Conservation (phyloP, 53 echinoderm and acorn worm genomes). For the Paracentrotus lividus region DNA sequence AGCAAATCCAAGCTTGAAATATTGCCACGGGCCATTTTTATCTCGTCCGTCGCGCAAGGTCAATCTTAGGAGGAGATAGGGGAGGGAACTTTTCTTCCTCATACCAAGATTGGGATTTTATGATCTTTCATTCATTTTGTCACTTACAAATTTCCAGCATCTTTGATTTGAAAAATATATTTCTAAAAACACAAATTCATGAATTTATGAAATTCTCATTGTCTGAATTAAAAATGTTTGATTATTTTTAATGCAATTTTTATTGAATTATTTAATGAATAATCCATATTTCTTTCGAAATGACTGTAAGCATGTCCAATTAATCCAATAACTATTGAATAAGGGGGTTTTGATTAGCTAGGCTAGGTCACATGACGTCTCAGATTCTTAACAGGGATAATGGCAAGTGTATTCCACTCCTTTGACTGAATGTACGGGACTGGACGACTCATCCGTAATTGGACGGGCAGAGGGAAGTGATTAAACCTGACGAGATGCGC, state of each 20-base stretch:
- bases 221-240: too few relatives aligned
- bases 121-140: too few relatives aligned
- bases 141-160: too few relatives aligned
- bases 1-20: conserved; percentile 63
- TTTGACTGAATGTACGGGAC: not conserved
- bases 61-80: conserved; percentile 22
- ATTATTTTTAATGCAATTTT: too few relatives aligned
- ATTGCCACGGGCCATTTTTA: conserved; percentile 16
- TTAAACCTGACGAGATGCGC: conserved; percentile 63
- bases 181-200: too few relatives aligned
- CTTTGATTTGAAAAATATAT: too few relatives aligned
- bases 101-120: conserved; percentile 5
- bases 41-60: conserved; percentile 28
- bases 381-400: not conserved
- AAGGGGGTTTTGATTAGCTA: too few relatives aligned
- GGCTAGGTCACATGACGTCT: conserved; percentile 24
- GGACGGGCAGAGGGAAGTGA: conserved; percentile 67
- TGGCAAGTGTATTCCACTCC: conserved; percentile 9
- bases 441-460: conserved; percentile 42
- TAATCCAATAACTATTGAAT: too few relatives aligned
- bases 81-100: conserved; percentile 23
- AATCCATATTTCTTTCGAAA: too few relatives aligned
- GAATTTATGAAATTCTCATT: too few relatives aligned
- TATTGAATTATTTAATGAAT: too few relatives aligned
- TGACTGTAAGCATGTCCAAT: too few relatives aligned